phyloP scores from a whole-genome alignment of 2,113 vertebrate genomes.

The Prunella fulvescens region DNA sequence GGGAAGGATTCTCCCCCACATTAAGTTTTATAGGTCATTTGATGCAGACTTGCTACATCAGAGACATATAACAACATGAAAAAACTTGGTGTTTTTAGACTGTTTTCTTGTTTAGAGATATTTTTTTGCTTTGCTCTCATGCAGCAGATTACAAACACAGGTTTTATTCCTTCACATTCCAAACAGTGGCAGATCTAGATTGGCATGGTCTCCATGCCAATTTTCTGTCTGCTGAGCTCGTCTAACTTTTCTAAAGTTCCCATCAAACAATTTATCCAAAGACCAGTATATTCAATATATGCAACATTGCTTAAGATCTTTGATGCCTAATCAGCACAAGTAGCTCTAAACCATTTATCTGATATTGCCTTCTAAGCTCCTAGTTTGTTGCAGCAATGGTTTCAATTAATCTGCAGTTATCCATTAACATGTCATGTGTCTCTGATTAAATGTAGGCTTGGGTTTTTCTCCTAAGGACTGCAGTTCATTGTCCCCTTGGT shows the following conservation, averaged over 20 bases:
- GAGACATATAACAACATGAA: not conserved
- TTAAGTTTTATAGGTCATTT: conserved; percentile 2
- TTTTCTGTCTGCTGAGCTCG: conserved; percentile 2
- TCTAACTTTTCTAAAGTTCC: not conserved
- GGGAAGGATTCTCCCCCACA: not conserved
- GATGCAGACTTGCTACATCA: not conserved
- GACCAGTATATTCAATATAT: not conserved
- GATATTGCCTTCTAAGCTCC: not conserved
- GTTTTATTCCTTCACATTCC: not conserved
- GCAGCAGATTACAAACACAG: not conserved
- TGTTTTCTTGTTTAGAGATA: not conserved
- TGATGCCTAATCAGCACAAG: not conserved
- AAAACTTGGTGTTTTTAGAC: not conserved
- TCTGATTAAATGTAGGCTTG: conserved; percentile 2
- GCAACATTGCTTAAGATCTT: not conserved
- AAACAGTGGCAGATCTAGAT: not conserved
- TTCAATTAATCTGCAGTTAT: conserved; percentile 47
- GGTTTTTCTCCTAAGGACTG: not conserved
- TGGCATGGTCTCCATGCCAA: not conserved
- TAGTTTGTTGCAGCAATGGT: conserved; percentile 17
- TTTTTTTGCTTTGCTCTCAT: not conserved
- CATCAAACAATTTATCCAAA: conserved; percentile 9
- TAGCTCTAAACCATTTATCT: not conserved
- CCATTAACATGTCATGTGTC: conserved; percentile 6
- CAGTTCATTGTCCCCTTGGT: not conserved